phyloP scores from a whole-genome alignment of 2,888 invertebrate genomes.

The Colostygia pectinataria region DNA sequence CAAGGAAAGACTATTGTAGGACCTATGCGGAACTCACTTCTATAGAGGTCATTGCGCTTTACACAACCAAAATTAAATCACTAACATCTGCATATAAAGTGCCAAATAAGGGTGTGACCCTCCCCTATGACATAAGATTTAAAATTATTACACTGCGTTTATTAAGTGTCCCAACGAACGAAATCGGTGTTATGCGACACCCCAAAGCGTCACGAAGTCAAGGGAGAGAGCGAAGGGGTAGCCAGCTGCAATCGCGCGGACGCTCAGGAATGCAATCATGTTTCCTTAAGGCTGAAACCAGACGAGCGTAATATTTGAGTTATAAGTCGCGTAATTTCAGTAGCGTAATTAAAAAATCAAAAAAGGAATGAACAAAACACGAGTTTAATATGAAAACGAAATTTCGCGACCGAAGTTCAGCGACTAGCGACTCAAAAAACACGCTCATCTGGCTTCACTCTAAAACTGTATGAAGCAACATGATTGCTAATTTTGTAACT shows the following conservation, averaged over 20 bases:
- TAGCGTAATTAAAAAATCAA: too few relatives aligned
- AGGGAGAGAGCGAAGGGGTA: too few relatives aligned
- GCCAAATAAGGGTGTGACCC: conserved; percentile 25
- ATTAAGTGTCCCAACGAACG: conserved; percentile 33
- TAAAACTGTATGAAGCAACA: not conserved
- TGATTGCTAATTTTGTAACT: conserved; percentile 2
- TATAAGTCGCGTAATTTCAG: too few relatives aligned
- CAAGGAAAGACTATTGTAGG: not conserved
- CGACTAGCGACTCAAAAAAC: too few relatives aligned
- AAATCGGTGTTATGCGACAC: conserved; percentile 26
- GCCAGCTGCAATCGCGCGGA: too few relatives aligned
- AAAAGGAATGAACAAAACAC: too few relatives aligned
- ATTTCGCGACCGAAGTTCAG: too few relatives aligned
- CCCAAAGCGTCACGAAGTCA: conserved; percentile 18
- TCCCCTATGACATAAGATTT: conserved; percentile 28
- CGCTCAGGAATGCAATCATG: too few relatives aligned
- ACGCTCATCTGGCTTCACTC: too few relatives aligned
- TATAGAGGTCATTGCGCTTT: conserved; percentile 25
- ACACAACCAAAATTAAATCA: conserved; percentile 12
- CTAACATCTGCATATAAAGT: conserved; percentile 31
- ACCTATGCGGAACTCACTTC: conserved; percentile 4
- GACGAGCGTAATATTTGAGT: too few relatives aligned
- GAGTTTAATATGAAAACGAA: too few relatives aligned
- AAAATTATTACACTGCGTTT: conserved; percentile 42
- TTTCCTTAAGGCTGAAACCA: too few relatives aligned